These are phyloP conservation scores for Sinocyclocheilus rhinocerous DNA, from an alignment of 2,113 vertebrate species.

Conservation along the genomic window DNA sequence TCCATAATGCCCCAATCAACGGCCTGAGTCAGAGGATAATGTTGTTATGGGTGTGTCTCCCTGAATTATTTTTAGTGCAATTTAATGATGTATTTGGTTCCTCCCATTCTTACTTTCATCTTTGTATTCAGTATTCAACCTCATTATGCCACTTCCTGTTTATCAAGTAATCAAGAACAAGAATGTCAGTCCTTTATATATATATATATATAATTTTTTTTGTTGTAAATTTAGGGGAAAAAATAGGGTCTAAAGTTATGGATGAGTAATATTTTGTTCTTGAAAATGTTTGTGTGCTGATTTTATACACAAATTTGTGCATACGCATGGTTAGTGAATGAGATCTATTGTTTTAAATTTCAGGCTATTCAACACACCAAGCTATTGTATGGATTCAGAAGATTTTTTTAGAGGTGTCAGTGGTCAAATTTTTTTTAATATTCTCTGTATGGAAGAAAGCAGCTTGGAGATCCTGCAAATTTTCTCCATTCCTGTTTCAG, in stretches of 20 bases:
- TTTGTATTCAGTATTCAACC: neutral
- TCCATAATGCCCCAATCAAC: neutral
- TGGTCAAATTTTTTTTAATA: neutral
- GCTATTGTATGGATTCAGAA: neutral
- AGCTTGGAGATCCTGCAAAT: neutral
- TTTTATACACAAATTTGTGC: neutral
- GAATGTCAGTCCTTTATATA: conserved; percentile 1
- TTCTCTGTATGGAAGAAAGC: neutral
- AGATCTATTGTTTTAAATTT: neutral
- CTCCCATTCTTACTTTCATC: conserved; percentile 40
- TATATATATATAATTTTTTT: neutral
- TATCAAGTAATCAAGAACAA: conserved; percentile 45
- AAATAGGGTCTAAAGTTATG: neutral
- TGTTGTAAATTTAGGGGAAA: neutral
- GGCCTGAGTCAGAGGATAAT: neutral
- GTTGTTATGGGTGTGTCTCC: conserved; percentile 17
- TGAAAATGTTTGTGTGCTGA: neutral
- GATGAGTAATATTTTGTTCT: no score
- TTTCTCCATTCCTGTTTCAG: neutral
- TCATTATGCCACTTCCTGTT: conserved; percentile 53
- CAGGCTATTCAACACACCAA: neutral
- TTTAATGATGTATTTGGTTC: neutral
- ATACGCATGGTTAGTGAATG: neutral
- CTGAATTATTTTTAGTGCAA: conserved; percentile 10
- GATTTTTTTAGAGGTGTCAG: neutral